phyloP scores from a whole-genome alignment of 2,113 vertebrate species.

The Chascanopsetta lugubris region DNA sequence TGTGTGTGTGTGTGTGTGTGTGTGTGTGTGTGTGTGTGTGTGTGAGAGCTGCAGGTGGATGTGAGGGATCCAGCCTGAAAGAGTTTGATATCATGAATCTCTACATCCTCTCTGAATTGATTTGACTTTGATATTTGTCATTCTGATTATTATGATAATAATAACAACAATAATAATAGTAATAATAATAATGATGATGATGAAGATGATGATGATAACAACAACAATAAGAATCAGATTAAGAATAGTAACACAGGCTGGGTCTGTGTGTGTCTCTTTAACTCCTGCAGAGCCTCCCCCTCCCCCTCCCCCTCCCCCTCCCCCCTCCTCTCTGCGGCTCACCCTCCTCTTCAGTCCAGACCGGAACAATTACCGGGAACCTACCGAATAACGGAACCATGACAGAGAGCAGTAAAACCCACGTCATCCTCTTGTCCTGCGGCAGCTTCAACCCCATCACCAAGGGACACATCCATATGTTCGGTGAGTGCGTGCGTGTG shows the following conservation, averaged over 20 bases:
- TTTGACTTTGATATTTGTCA: too few species aligned
- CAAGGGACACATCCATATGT: constrained; percentile 97
- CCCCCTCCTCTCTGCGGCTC: constrained; percentile 3
- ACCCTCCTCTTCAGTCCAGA: constrained; percentile 1
- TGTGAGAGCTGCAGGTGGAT: too few species aligned
- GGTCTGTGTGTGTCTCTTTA: background rate
- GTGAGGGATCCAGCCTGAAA: background rate
- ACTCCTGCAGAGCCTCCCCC: constrained; percentile 3
- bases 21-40: too few species aligned
- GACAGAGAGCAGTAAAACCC: constrained; percentile 92
- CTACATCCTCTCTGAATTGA: too few species aligned
- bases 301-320: background rate
- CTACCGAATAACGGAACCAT: constrained; percentile 65
- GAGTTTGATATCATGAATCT: too few species aligned
- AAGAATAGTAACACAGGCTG: too few species aligned
- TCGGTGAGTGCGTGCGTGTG: constrained; percentile 85
- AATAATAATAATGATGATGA: too few species aligned
- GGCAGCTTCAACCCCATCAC: constrained; percentile 98
- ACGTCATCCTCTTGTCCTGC: constrained; percentile 95
- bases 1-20: too few species aligned
- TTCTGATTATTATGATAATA: too few species aligned
- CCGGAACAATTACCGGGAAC: constrained; percentile 8
- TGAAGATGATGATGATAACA: too few species aligned
- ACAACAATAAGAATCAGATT: too few species aligned
- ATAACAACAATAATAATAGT: too few species aligned